Evolutionary conservation across 2,888 invertebrate genomes (phyloP).

Genomic region (Drosophila seclusa): DNA sequence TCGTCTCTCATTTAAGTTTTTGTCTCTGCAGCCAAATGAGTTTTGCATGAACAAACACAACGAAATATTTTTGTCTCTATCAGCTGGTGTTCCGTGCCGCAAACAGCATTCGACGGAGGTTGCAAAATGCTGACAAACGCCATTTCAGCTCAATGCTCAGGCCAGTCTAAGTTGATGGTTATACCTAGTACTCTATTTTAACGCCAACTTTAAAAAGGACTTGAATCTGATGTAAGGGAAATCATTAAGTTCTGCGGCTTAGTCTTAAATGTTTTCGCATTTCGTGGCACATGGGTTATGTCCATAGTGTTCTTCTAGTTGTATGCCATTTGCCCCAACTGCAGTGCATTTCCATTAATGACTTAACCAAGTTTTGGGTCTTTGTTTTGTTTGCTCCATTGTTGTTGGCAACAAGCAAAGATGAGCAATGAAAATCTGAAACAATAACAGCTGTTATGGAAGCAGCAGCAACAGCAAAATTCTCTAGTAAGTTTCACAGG

Average conservation of each 20-base stretch:
- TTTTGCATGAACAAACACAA: conserved; percentile 72
- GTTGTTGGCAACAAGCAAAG: conserved; percentile 53
- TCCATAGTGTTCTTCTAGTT: conserved; percentile 43
- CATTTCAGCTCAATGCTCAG: conserved; percentile 21
- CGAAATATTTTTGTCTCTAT: conserved; percentile 17
- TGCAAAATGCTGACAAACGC: conserved; percentile 14
- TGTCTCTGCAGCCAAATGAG: conserved; percentile 62
- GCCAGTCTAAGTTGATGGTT: conserved; percentile 20
- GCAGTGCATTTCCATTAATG: conserved; percentile 55
- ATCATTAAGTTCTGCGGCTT: conserved; percentile 40
- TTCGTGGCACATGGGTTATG: conserved; percentile 60
- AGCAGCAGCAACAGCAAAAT: conserved; percentile 28
- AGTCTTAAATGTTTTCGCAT: conserved; percentile 25
- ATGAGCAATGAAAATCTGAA: conserved; percentile 67
- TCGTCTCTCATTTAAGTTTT: conserved; percentile 11
- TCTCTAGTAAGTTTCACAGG: conserved; percentile 38
- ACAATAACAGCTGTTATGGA: conserved; percentile 56
- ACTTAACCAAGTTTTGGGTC: conserved; percentile 46
- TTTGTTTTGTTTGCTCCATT: conserved; percentile 43
- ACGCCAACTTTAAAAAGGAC: neutral
- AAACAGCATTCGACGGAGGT: neutral
- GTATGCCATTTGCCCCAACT: conserved; percentile 3
- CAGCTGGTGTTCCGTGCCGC: neutral
- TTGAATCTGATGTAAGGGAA: conserved; percentile 34
- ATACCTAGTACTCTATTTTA: neutral